phyloP scores from a whole-genome alignment of 2,888 invertebrate genomes.

The Eupithecia centaureata region DNA sequence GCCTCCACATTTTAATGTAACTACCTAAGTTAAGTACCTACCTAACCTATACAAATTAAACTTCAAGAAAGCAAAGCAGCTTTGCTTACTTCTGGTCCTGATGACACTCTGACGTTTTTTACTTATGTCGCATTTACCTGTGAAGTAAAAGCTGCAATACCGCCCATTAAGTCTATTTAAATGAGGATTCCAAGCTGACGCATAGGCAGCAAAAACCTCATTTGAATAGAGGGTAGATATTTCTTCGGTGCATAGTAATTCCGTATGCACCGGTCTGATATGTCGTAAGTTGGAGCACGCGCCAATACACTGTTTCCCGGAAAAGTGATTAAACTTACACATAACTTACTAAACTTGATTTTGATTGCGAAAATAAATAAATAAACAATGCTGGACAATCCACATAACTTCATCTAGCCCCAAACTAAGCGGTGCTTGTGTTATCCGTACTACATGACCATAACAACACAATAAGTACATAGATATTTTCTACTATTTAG shows the following conservation, averaged over 20 bases:
- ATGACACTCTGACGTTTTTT: neutral
- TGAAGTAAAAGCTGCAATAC: constrained; percentile 7
- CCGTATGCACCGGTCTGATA: constrained; percentile 48
- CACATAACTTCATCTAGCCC: too few species aligned
- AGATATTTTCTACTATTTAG: too few species aligned
- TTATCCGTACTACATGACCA: too few species aligned
- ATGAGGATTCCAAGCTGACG: constrained; percentile 46
- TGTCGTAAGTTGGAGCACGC: constrained; percentile 49
- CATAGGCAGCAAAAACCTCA: constrained; percentile 62
- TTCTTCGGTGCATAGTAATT: constrained; percentile 61
- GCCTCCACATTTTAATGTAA: too few species aligned
- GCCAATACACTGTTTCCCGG: constrained; percentile 36
- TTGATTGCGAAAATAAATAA: too few species aligned
- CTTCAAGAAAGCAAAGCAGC: too few species aligned
- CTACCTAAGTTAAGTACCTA: too few species aligned
- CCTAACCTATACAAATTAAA: too few species aligned
- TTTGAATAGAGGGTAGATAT: constrained; percentile 63
- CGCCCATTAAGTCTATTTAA: constrained; percentile 27
- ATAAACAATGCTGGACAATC: too few species aligned
- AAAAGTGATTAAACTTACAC: constrained; percentile 10
- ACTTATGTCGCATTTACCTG: neutral
- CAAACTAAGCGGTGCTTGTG: too few species aligned
- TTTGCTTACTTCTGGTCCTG: neutral
- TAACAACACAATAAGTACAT: too few species aligned
- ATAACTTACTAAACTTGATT: too few species aligned